Percentiles rank a stretch among this genome's conserved stretches.
These are phyloP conservation scores for Apamea anceps DNA, from an alignment of 2,888 invertebrate species.

Conservation along the genomic window DNA sequence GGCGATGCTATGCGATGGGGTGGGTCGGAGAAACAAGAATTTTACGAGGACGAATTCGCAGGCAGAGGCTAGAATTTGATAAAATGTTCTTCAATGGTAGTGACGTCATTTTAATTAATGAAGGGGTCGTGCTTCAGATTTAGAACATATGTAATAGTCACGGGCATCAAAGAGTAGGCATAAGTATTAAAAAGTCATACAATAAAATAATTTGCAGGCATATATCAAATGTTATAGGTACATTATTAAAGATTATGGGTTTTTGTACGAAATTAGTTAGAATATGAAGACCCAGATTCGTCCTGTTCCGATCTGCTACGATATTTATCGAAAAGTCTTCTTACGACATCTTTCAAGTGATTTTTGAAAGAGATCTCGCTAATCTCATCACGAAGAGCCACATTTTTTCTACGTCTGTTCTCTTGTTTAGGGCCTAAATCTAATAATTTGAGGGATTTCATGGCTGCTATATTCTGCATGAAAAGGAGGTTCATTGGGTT, in stretches of 20 bases:
- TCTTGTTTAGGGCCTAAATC: neutral
- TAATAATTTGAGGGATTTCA: constrained; percentile 78
- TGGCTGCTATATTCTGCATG: constrained; percentile 78
- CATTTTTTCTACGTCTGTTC: constrained; percentile 19
- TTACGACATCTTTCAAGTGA: constrained; percentile 33
- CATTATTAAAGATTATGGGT: too few relatives aligned
- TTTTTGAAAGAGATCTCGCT: constrained; percentile 18
- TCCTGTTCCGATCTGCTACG: neutral
- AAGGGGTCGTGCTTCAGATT: neutral
- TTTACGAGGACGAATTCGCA: neutral
- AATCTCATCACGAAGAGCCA: neutral
- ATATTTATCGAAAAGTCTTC: constrained; percentile 45
- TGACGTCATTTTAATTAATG: constrained; percentile 7
- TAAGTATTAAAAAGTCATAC: neutral
- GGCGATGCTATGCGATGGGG: neutral
- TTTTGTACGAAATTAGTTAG: neutral
- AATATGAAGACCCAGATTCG: neutral
- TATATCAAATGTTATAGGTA: neutral
- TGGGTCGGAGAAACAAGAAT: neutral
- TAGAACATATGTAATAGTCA: neutral
- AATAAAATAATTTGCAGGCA: neutral
- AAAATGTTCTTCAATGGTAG: neutral
- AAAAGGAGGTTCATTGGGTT: constrained; percentile 76
- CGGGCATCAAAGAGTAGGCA: neutral
- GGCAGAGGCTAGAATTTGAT: neutral